Evolutionary conservation across 2,113 vertebrate genomes (phyloP).

Genomic region (Gracilinanus agilis): DNA sequence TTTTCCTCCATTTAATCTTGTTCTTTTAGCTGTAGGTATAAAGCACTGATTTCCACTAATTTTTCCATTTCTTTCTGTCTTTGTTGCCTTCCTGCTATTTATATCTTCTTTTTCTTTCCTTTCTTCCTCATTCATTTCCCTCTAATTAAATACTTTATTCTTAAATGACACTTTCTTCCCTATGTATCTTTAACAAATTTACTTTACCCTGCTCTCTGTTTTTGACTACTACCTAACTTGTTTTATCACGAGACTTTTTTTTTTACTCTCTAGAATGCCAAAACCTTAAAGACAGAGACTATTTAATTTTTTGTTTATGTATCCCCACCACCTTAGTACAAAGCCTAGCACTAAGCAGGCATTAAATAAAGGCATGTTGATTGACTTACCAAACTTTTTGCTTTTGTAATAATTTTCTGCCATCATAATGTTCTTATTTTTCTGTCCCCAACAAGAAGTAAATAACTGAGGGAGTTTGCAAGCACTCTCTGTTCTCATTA

Average conservation of each 20-base stretch:
- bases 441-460: constrained; percentile 44
- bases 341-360: background rate
- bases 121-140: background rate
- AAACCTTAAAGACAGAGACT: background rate
- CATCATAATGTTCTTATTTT: background rate
- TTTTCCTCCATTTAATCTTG: constrained; percentile 9
- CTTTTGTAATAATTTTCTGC: background rate
- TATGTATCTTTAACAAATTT: background rate
- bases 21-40: constrained; percentile 22
- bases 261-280: constrained; percentile 24
- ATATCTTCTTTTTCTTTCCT: constrained; percentile 35
- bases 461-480: constrained; percentile 64
- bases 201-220: background rate
- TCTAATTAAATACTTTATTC: constrained; percentile 30
- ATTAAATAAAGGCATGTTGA: background rate
- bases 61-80: constrained; percentile 36
- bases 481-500: constrained; percentile 45
- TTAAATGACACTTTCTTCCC: constrained; percentile 1
- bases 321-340: background rate
- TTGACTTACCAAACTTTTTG: background rate
- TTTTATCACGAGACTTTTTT: constrained; percentile 35
- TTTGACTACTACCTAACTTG: constrained; percentile 14
- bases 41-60: background rate
- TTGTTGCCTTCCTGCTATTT: constrained; percentile 21
- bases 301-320: background rate